These are phyloP conservation scores for Rhabdomys pumilio DNA, from an alignment of 2,797 vertebrate genomes.

Conservation along the genomic window DNA sequence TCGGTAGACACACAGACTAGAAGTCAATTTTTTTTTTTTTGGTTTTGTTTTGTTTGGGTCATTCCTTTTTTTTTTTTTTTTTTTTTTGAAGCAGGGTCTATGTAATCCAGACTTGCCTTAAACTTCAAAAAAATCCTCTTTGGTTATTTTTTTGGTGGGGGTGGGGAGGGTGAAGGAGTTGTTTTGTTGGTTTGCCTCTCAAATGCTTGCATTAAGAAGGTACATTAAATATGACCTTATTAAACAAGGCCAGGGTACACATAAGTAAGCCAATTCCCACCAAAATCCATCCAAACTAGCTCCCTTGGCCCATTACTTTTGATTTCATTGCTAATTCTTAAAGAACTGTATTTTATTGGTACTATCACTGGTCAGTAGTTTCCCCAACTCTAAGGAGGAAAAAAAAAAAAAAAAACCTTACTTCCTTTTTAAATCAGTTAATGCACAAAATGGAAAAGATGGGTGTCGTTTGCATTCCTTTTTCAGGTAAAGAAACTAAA, in stretches of 20 bases:
- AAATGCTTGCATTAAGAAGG: neutral
- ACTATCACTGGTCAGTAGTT: neutral
- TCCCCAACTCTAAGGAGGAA: neutral
- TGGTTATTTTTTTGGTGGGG: too few relatives aligned
- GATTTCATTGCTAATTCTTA: neutral
- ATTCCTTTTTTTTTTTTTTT: neutral
- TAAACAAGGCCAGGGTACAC: neutral
- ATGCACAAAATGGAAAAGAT: conserved; percentile 7
- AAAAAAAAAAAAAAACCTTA: neutral
- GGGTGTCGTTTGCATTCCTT: neutral
- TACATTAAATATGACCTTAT: neutral
- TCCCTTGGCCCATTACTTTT: neutral
- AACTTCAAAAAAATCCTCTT: neutral
- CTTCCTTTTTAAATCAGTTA: neutral
- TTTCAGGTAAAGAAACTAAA: neutral
- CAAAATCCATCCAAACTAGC: neutral
- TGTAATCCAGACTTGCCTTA: neutral
- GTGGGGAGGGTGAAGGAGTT: too few relatives aligned
- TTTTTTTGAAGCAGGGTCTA: neutral
- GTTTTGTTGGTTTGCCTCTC: neutral
- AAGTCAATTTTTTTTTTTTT: neutral
- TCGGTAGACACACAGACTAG: neutral
- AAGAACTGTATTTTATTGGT: neutral
- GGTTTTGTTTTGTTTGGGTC: neutral
- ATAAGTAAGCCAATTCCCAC: neutral